A percentile compares a stretch with the other conserved stretches of the same genome.
Evolutionary conservation across 92 coral and sea anemone species (phyloP).

Genomic region (Desmophyllum pertusum): DNA sequence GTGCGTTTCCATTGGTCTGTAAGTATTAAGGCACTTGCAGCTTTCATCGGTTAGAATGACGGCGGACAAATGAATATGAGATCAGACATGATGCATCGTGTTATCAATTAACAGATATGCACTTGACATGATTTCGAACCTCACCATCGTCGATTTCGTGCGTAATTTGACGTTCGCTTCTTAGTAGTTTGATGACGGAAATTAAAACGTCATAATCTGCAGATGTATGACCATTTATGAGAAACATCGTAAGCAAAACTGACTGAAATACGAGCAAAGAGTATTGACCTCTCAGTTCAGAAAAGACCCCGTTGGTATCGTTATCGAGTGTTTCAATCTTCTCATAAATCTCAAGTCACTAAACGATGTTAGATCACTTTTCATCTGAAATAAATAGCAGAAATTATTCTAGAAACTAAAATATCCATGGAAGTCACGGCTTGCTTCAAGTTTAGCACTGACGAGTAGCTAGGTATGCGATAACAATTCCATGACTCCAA

Average conservation of each 20-base stretch:
- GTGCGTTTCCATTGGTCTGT: not conserved
- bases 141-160: not conserved
- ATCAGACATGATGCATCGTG: not conserved
- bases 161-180: not conserved
- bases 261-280: not conserved
- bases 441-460: not conserved
- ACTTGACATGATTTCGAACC: not conserved
- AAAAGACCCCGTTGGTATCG: not conserved
- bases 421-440: not conserved
- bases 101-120: constrained; percentile 8
- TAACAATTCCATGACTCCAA: not conserved
- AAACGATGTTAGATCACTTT: not conserved
- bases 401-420: not conserved
- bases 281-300: not conserved
- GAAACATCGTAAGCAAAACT: not conserved
- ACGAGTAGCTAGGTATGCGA: not conserved
- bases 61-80: constrained; percentile 15
- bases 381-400: not conserved
- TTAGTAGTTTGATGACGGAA: not conserved
- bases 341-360: not conserved
- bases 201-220: not conserved
- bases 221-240: not conserved
- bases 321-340: not conserved
- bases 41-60: not conserved
- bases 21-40: not conserved